Conservation (phyloP, 2,113 vertebrate genomes). For the Megatriorchis doriae region DNA sequence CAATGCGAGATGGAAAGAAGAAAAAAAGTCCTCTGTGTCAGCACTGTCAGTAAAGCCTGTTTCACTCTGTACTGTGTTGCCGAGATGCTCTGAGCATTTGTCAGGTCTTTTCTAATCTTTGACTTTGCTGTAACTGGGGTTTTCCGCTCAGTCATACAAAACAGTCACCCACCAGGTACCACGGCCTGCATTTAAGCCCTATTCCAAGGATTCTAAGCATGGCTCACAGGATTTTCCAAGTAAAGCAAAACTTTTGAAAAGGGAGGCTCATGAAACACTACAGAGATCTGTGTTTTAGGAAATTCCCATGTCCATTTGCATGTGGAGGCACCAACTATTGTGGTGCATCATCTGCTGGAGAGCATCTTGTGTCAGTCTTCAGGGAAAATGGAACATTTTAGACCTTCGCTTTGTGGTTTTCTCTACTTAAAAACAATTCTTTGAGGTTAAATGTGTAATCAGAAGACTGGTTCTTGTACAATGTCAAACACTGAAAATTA, state of each 20-base stretch:
- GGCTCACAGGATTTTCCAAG: neutral
- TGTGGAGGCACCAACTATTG: neutral
- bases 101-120: neutral
- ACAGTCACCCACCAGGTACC: neutral
- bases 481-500: neutral
- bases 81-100: neutral
- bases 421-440: neutral
- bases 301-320: neutral
- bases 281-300: neutral
- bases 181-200: rapidly evolving
- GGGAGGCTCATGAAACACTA: neutral
- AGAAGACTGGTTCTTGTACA: neutral
- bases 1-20: neutral
- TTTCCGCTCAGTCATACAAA: neutral
- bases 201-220: neutral
- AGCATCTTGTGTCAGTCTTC: neutral
- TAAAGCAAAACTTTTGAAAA: neutral
- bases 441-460: neutral
- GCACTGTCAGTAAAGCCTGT: neutral
- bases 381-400: neutral
- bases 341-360: neutral
- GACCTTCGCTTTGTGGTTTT: neutral
- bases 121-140: neutral
- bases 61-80: neutral
- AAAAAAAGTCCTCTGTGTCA: neutral